phyloP scores from a whole-genome alignment of 1,140 invertebrate species.

The Probaryconus sp. region DNA sequence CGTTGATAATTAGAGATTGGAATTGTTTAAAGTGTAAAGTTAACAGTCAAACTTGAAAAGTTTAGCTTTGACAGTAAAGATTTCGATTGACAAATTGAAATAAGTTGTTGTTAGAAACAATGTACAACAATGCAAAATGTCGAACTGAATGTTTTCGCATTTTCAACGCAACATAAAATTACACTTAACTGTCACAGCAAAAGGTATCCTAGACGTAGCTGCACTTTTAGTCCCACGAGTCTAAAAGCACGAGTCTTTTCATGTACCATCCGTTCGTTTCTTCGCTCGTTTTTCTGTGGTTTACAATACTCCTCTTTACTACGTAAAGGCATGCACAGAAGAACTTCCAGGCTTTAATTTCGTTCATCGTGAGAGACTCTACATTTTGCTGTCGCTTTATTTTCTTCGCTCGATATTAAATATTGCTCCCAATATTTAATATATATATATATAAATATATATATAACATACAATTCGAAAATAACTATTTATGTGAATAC shows the following conservation, averaged over 20 bases:
- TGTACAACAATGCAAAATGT: not conserved
- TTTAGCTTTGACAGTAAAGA: too few species aligned
- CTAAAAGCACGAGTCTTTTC: conserved; percentile 48
- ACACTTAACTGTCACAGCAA: conserved; percentile 30
- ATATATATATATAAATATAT: too few species aligned
- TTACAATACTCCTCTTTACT: conserved; percentile 46
- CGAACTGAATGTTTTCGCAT: conserved; percentile 4
- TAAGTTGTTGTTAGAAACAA: not conserved
- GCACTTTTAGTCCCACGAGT: conserved; percentile 44
- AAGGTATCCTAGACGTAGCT: conserved; percentile 29
- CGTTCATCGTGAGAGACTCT: conserved; percentile 28
- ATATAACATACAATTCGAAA: too few species aligned
- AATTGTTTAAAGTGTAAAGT: too few species aligned
- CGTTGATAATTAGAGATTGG: too few species aligned
- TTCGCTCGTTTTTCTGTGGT: conserved; percentile 41
- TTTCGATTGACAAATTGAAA: too few species aligned
- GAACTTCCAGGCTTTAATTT: conserved; percentile 47
- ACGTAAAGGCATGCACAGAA: conserved; percentile 48
- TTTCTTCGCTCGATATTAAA: too few species aligned
- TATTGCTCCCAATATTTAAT: too few species aligned
- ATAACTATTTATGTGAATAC: too few species aligned
- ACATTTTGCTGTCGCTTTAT: conserved; percentile 42
- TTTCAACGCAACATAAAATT: conserved; percentile 24
- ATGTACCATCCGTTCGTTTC: conserved; percentile 36
- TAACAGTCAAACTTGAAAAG: too few species aligned